A percentile compares a stretch with the other conserved stretches of the same genome.
These are phyloP conservation scores for Sphaerophoria rueppellii DNA, from an alignment of 2,888 invertebrate genomes.

Conservation along the genomic window DNA sequence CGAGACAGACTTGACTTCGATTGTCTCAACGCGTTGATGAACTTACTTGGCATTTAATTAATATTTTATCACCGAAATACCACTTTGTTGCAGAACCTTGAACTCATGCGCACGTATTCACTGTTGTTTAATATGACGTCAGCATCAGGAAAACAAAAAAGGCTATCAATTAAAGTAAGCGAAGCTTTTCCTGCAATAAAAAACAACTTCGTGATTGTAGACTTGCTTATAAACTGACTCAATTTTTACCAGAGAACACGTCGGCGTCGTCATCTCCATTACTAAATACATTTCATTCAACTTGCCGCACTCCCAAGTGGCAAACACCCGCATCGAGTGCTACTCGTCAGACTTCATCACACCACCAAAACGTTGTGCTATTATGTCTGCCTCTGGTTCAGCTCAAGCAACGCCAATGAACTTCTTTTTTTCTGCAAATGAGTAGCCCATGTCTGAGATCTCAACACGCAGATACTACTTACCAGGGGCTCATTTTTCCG, in stretches of 20 bases:
- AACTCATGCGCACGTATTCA: no score
- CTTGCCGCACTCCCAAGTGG: slow-evolving; percentile 21
- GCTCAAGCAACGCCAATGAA: slow-evolving; percentile 63
- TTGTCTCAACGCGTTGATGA: no score
- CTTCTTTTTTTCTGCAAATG: slow-evolving; percentile 18
- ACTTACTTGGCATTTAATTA: no score
- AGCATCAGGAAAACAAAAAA: no score
- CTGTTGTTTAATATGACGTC: no score
- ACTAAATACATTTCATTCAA: neutral
- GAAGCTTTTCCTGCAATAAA: no score
- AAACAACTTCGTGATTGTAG: neutral
- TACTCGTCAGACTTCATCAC: slow-evolving; percentile 33
- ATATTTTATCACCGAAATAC: no score
- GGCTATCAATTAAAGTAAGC: no score
- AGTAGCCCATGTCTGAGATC: slow-evolving; percentile 19
- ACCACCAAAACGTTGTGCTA: neutral
- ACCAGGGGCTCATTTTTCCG: neutral
- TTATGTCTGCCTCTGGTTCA: neutral
- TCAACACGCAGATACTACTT: slow-evolving; percentile 19
- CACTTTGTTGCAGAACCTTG: no score
- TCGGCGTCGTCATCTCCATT: neutral
- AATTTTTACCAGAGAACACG: neutral
- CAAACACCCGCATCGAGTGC: slow-evolving; percentile 34
- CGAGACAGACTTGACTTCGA: no score
- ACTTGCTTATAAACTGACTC: neutral